Percentiles rank a stretch among this genome's conserved stretches.
Evolutionary conservation across 2,113 vertebrate species (phyloP).

Genomic region (Alectura lathami): DNA sequence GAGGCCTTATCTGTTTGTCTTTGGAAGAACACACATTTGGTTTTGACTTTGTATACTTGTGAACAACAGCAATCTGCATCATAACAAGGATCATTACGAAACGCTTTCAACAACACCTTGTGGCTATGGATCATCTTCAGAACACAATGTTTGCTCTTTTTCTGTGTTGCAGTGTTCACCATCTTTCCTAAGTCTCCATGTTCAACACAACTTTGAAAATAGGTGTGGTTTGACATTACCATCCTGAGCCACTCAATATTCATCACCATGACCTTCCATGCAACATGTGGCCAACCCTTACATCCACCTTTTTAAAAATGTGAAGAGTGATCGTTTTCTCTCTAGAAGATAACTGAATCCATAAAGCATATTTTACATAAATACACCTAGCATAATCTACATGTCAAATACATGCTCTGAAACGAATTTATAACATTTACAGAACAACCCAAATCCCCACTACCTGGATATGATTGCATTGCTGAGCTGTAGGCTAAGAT

Average conservation of each 20-base stretch:
- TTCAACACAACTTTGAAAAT: neutral
- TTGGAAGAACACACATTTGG: neutral
- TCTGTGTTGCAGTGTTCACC: neutral
- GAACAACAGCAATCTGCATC: neutral
- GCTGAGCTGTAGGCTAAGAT: slow-evolving; percentile 67
- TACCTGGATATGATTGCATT: slow-evolving; percentile 75
- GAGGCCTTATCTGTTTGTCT: neutral
- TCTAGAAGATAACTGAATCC: neutral
- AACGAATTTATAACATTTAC: neutral
- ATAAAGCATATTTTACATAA: neutral
- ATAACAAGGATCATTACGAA: neutral
- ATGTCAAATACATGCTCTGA: neutral
- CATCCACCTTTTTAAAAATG: neutral
- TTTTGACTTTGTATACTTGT: neutral
- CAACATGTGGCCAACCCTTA: neutral
- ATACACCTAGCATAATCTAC: neutral
- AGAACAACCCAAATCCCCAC: neutral
- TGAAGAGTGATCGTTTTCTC: neutral
- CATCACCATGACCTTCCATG: neutral
- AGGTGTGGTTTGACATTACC: neutral
- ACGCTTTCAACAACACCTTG: neutral
- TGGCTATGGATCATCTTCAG: neutral
- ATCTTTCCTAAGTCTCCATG: neutral
- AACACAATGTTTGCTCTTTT: neutral
- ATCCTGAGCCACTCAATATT: neutral